These are phyloP conservation scores for Diorhabda elongata DNA, from an alignment of 1,140 invertebrate genomes.

Conservation along the genomic window DNA sequence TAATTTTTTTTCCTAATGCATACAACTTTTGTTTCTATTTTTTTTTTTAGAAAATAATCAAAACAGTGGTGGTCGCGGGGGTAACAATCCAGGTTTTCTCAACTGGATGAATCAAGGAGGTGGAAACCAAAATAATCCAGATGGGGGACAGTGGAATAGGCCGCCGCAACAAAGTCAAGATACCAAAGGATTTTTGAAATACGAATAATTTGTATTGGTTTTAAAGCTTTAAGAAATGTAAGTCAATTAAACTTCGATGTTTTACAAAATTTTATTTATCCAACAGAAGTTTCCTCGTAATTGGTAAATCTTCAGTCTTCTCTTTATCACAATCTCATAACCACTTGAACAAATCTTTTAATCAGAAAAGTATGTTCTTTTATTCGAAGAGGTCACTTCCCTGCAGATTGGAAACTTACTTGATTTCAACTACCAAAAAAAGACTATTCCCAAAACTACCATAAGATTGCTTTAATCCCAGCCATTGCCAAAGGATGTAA, in stretches of 20 bases:
- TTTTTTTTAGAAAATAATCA: conserved; percentile 37
- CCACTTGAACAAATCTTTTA: too few species aligned
- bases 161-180: conserved; percentile 44
- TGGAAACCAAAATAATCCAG: conserved; percentile 30
- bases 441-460: too few species aligned
- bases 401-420: too few species aligned
- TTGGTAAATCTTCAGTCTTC: too few species aligned
- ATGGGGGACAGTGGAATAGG: conserved; percentile 43
- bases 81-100: conserved; percentile 44
- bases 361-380: too few species aligned
- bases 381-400: too few species aligned
- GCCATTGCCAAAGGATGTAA: too few species aligned
- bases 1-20: neutral
- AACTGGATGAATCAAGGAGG: conserved; percentile 46
- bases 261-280: too few species aligned
- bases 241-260: neutral
- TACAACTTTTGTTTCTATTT: neutral
- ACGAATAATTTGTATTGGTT: conserved; percentile 35
- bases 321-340: too few species aligned
- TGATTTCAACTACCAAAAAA: too few species aligned
- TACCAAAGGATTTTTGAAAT: conserved; percentile 44
- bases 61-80: conserved; percentile 41
- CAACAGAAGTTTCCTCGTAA: too few species aligned
- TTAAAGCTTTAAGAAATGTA: neutral
- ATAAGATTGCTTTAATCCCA: too few species aligned